Conservation (phyloP, 2,797 vertebrate species). For the Darevskia mixta region DNA sequence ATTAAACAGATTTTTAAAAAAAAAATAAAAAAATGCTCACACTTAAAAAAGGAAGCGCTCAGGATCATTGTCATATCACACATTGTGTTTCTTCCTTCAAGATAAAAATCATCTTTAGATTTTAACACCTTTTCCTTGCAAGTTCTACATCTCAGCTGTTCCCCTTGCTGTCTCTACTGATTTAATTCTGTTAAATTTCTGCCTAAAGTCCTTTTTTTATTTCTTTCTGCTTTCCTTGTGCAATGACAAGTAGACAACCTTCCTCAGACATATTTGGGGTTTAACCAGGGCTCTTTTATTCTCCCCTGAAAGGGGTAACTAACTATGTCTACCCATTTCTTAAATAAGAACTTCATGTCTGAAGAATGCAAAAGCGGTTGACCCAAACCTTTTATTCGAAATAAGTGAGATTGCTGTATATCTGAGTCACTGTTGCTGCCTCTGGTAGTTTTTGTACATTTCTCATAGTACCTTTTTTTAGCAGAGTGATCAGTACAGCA, state of each 20-base stretch:
- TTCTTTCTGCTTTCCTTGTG: conserved; percentile 48
- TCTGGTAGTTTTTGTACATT: conserved; percentile 58
- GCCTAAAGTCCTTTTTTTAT: conserved; percentile 47
- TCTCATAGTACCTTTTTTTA: conserved; percentile 64
- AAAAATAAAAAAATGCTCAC: conserved; percentile 21
- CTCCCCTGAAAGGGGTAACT: conserved; percentile 39
- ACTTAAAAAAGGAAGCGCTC: conserved; percentile 51
- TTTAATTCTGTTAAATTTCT: conserved; percentile 59
- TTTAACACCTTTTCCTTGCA: conserved; percentile 51
- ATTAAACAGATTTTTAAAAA: no score
- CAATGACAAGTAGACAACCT: conserved; percentile 55
- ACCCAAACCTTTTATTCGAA: conserved; percentile 55
- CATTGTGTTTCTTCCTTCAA: rapidly evolving
- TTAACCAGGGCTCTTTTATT: conserved; percentile 39
- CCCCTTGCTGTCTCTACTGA: conserved; percentile 56
- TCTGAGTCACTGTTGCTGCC: conserved; percentile 70
- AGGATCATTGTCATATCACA: conserved; percentile 64
- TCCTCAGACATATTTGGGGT: conserved; percentile 21
- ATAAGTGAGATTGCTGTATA: conserved; percentile 39
- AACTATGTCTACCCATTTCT: conserved; percentile 42
- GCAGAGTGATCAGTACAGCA: conserved; percentile 64
- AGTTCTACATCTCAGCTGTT: conserved; percentile 54
- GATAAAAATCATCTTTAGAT: conserved; percentile 52
- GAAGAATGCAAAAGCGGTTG: conserved; percentile 66
- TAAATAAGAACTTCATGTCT: conserved; percentile 58